Conservation (phyloP, 1,140 invertebrate species). For the Temnothorax longispinosus region DNA sequence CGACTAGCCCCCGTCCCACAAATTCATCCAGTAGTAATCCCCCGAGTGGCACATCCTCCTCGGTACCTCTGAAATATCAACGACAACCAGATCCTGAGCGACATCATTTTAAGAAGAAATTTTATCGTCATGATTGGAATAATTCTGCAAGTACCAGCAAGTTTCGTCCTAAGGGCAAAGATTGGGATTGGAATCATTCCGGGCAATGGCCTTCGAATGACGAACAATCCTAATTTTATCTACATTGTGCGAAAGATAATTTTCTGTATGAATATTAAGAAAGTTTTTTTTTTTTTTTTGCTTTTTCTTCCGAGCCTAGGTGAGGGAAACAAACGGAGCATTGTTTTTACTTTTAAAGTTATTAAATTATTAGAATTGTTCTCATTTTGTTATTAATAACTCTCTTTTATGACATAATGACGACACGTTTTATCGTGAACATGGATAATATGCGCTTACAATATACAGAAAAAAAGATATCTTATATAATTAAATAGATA, state of each 20-base stretch:
- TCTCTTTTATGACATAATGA: slow-evolving; percentile 11
- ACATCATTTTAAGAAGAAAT: slow-evolving; percentile 93
- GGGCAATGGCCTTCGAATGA: slow-evolving; percentile 82
- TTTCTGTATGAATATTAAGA: background rate
- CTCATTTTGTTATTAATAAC: slow-evolving; percentile 40
- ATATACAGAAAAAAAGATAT: background rate
- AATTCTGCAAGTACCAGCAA: slow-evolving; percentile 87
- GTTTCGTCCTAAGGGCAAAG: slow-evolving; percentile 91
- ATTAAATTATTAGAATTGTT: slow-evolving; percentile 28
- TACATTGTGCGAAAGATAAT: slow-evolving; percentile 8
- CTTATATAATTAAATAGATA: slow-evolving; percentile 2
- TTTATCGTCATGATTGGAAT: slow-evolving; percentile 90
- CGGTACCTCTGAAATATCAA: slow-evolving; percentile 88
- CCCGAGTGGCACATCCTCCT: slow-evolving; percentile 78
- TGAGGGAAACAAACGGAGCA: background rate
- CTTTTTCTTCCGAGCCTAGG: background rate
- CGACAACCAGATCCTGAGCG: slow-evolving; percentile 87
- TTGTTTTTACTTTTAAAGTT: slow-evolving; percentile 6
- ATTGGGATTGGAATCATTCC: slow-evolving; percentile 90
- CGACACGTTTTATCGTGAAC: background rate
- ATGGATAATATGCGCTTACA: background rate
- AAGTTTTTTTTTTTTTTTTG: background rate
- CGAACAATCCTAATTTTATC: slow-evolving; percentile 80
- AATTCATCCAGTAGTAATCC: slow-evolving; percentile 74
- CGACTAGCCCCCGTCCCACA: slow-evolving; percentile 87